phyloP scores from a whole-genome alignment of 2,888 invertebrate genomes.

The Lymantria dispar region DNA sequence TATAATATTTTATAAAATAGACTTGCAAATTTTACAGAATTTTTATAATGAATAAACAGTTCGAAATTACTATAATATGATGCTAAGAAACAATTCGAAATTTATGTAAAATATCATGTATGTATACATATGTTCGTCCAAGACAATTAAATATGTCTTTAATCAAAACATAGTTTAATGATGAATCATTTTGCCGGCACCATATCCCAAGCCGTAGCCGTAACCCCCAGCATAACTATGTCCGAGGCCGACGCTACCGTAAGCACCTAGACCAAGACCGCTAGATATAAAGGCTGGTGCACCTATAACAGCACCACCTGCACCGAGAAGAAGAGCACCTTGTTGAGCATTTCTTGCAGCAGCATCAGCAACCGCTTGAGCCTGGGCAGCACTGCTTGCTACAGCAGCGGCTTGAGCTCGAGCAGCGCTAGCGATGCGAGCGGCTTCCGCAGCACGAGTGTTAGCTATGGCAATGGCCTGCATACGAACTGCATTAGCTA shows the following conservation, averaged over 20 bases:
- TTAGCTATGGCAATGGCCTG: constrained; percentile 72
- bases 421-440: constrained; percentile 60
- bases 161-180: constrained; percentile 19
- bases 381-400: constrained; percentile 27
- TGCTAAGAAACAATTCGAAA: constrained; percentile 77
- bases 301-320: constrained; percentile 29
- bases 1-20: too few species aligned
- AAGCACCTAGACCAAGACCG: constrained; percentile 11
- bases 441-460: constrained; percentile 68
- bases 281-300: constrained; percentile 33
- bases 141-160: constrained; percentile 33
- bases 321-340: constrained; percentile 58
- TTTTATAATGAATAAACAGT: constrained; percentile 49
- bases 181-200: constrained; percentile 10
- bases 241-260: constrained; percentile 16
- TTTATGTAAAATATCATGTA: constrained; percentile 55
- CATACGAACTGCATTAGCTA: constrained; percentile 69
- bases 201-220: constrained; percentile 9
- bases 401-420: constrained; percentile 37
- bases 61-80: constrained; percentile 51
- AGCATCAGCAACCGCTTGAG: constrained; percentile 41
- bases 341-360: constrained; percentile 55
- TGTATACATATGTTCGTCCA: constrained; percentile 42
- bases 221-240: constrained; percentile 20
- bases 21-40: too few species aligned